phyloP scores from a whole-genome alignment of 2,113 vertebrate genomes.

The Oncorhynchus mykiss region DNA sequence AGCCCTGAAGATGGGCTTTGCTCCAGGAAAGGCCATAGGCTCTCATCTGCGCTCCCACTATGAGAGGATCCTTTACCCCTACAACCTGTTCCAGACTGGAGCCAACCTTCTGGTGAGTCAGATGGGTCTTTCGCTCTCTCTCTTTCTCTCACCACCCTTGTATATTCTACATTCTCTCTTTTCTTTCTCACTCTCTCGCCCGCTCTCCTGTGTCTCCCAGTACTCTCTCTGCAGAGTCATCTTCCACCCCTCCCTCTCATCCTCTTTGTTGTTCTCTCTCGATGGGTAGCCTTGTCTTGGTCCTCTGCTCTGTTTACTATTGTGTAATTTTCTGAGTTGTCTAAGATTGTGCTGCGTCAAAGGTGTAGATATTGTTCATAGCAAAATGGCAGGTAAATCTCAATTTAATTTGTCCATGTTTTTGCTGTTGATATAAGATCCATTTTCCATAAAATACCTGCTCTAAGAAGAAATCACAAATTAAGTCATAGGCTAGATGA shows the following conservation, averaged over 20 bases:
- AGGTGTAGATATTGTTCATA: no score
- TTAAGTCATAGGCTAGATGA: neutral
- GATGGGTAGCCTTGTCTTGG: neutral
- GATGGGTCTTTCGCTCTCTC: neutral
- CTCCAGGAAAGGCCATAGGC: slow-evolving; percentile 93
- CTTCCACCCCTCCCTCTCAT: neutral
- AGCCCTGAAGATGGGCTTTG: slow-evolving; percentile 93
- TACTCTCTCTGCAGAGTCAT: no score
- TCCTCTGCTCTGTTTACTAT: neutral
- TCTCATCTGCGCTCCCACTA: slow-evolving; percentile 93
- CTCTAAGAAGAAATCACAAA: neutral
- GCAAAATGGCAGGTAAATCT: no score
- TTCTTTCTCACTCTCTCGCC: neutral
- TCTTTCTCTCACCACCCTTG: neutral
- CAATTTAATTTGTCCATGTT: no score
- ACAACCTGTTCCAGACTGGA: slow-evolving; percentile 91
- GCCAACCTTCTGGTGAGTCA: slow-evolving; percentile 84
- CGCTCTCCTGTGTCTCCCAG: neutral
- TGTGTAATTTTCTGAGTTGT: neutral
- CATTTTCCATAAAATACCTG: no score
- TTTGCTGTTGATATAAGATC: no score
- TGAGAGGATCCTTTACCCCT: slow-evolving; percentile 94
- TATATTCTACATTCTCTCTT: no score
- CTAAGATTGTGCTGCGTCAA: no score
- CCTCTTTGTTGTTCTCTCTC: neutral